A percentile compares a stretch with the other conserved stretches of the same genome.
phyloP scores from a whole-genome alignment of 1,140 invertebrate genomes.

The Globodera rostochiensis region DNA sequence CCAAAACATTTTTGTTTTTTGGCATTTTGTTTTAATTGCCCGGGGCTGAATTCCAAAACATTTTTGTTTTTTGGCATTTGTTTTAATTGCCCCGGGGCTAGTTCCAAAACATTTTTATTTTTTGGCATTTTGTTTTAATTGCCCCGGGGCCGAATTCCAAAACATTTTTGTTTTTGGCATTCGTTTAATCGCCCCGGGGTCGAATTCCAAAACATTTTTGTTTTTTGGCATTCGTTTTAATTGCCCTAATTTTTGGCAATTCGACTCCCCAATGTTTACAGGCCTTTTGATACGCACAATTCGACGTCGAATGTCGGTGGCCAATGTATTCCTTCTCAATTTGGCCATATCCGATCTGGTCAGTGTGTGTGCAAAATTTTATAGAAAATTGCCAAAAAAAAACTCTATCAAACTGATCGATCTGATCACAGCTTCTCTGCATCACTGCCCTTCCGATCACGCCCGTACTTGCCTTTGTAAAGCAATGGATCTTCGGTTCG shows the following conservation, averaged over 20 bases:
- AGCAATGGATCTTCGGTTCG: constrained; percentile 52
- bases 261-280: background rate
- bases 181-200: too few relatives aligned
- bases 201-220: too few relatives aligned
- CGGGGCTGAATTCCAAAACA: too few relatives aligned
- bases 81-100: too few relatives aligned
- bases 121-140: too few relatives aligned
- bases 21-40: too few relatives aligned
- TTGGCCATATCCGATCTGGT: constrained; percentile 64
- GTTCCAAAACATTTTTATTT: too few relatives aligned
- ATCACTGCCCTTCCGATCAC: constrained; percentile 65
- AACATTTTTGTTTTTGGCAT: too few relatives aligned
- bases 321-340: constrained; percentile 60
- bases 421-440: constrained; percentile 59
- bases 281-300: constrained; percentile 56
- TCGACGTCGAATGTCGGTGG: constrained; percentile 56
- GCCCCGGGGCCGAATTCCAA: too few relatives aligned
- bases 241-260: background rate
- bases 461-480: constrained; percentile 63
- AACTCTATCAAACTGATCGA: too few relatives aligned
- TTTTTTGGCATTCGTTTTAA: background rate
- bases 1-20: too few relatives aligned
- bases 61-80: too few relatives aligned
- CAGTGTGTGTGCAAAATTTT: constrained; percentile 11
- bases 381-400: background rate